phyloP scores from a whole-genome alignment of 2,113 vertebrate genomes.

The Oreochromis aureus region DNA sequence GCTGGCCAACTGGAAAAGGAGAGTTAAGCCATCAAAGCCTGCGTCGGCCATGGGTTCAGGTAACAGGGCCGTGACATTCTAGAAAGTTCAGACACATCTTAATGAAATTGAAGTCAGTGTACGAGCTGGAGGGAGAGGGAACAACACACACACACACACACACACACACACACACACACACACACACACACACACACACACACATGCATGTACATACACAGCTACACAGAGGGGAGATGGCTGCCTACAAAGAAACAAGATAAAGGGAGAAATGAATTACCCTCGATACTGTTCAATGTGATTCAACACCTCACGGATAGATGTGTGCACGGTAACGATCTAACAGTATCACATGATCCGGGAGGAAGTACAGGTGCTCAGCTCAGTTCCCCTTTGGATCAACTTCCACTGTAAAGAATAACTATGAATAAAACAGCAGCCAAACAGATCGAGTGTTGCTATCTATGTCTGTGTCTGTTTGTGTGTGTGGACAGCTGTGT shows the following conservation, averaged over 20 bases:
- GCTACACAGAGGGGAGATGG: not conserved
- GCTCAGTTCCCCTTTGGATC: conserved; percentile 34
- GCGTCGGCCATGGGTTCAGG: not conserved
- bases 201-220: not conserved
- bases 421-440: conserved; percentile 35
- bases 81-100: conserved; percentile 54
- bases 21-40: not conserved
- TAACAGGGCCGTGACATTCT: conserved; percentile 52
- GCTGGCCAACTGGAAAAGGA: not conserved
- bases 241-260: not conserved
- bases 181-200: not conserved
- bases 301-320: conserved; percentile 13
- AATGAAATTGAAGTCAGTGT: conserved; percentile 48
- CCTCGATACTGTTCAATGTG: not conserved
- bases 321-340: not conserved
- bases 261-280: conserved; percentile 14
- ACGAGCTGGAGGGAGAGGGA: not conserved
- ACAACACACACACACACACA: not conserved
- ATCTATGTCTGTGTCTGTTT: not conserved
- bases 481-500: not conserved
- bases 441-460: not conserved
- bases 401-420: conserved; percentile 25
- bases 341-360: conserved; percentile 7
- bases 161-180: not conserved
- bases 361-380: conserved; percentile 36